Conservation (phyloP, 1,140 invertebrate species). For the Diprion similis region DNA sequence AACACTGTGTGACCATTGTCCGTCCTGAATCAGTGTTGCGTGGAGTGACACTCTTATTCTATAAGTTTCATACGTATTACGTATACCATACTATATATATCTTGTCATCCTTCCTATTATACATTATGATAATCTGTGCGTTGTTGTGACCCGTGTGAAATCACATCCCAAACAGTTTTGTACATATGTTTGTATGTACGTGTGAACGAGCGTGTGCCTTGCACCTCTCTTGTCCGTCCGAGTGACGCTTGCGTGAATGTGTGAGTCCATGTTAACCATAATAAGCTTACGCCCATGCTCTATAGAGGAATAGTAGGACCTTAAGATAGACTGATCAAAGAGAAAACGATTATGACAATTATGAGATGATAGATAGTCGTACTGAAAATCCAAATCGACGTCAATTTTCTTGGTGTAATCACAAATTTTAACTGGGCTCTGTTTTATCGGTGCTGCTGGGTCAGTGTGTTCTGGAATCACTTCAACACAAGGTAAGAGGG, state of each 20-base stretch:
- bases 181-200: constrained; percentile 62
- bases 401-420: constrained; percentile 31
- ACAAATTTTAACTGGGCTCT: constrained; percentile 60
- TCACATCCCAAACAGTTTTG: constrained; percentile 63
- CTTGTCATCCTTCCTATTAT: neutral
- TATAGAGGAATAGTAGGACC: neutral
- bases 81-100: constrained; percentile 7
- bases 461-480: constrained; percentile 97
- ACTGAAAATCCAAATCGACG: constrained; percentile 32
- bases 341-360: neutral
- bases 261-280: constrained; percentile 26
- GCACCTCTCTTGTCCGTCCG: constrained; percentile 51
- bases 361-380: neutral
- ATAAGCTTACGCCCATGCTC: neutral
- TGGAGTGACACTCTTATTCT: constrained; percentile 31
- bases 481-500: constrained; percentile 95
- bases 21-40: constrained; percentile 55
- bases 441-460: constrained; percentile 72
- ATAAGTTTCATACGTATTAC: neutral
- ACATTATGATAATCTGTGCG: constrained; percentile 62
- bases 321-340: neutral
- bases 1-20: constrained; percentile 40
- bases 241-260: constrained; percentile 56
- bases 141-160: constrained; percentile 80
- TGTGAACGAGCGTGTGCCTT: constrained; percentile 61